Evolutionary conservation across 2,888 invertebrate genomes (phyloP).

Genomic region (Kryphioiulus occultus): DNA sequence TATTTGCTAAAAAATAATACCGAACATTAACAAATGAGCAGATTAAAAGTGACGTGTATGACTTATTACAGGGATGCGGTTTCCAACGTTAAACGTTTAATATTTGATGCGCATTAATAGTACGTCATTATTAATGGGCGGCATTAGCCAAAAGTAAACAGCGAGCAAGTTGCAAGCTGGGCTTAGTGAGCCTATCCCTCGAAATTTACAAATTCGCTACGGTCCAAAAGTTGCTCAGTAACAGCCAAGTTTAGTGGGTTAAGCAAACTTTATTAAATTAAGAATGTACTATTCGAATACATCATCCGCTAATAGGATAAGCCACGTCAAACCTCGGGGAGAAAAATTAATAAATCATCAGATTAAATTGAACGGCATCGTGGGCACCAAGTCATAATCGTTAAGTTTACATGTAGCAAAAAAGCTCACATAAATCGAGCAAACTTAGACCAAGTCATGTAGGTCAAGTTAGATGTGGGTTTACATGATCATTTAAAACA

Average conservation of each 20-base stretch:
- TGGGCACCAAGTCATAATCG: too few relatives aligned
- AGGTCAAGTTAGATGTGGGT: too few relatives aligned
- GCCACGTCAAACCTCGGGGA: not conserved
- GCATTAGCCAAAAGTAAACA: constrained; percentile 42
- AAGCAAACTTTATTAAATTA: constrained; percentile 15
- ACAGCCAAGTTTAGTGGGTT: constrained; percentile 19
- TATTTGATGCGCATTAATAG: constrained; percentile 43
- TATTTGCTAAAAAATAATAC: constrained; percentile 45
- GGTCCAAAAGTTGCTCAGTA: not conserved
- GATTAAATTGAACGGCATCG: not conserved
- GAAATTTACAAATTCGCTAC: not conserved
- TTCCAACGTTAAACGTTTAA: constrained; percentile 21
- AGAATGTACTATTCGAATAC: not conserved
- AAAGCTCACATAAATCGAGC: not conserved
- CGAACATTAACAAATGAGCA: constrained; percentile 21
- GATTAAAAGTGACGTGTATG: constrained; percentile 39
- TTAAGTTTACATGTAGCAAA: too few relatives aligned
- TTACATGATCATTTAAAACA: too few relatives aligned
- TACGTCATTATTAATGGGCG: constrained; percentile 42
- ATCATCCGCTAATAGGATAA: constrained; percentile 6
- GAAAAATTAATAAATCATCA: not conserved
- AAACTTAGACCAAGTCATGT: not conserved
- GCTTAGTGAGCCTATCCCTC: not conserved
- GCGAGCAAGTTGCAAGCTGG: not conserved
- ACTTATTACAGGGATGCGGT: constrained; percentile 32